A percentile compares a stretch with the other conserved stretches of the same genome.
These are phyloP conservation scores for Sipha maydis DNA, from an alignment of 2,888 invertebrate species.

Conservation along the genomic window DNA sequence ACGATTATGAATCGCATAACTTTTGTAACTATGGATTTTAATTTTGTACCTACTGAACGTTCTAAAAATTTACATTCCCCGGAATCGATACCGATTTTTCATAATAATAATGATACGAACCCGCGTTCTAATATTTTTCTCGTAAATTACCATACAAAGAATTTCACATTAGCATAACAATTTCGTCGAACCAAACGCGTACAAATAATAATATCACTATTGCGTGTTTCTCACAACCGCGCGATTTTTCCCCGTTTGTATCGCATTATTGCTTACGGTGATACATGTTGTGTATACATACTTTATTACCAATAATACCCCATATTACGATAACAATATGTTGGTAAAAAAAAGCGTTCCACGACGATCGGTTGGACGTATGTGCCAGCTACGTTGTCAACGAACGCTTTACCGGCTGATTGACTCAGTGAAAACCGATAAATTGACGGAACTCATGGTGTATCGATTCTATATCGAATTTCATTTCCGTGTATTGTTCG, in stretches of 20 bases:
- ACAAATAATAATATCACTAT: not conserved
- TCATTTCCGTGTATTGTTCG: constrained; percentile 49
- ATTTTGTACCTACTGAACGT: not conserved
- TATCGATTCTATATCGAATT: constrained; percentile 32
- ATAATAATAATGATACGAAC: not conserved
- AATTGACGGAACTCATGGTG: constrained; percentile 42
- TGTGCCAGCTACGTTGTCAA: not conserved
- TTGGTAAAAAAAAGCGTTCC: not conserved
- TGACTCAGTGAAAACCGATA: constrained; percentile 45
- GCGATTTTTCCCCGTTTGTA: constrained; percentile 9
- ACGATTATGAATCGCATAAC: no score
- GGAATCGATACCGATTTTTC: not conserved
- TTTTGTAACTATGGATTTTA: no score
- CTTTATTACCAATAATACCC: not conserved
- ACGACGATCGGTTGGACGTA: not conserved
- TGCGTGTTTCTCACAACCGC: not conserved
- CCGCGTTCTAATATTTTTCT: not conserved
- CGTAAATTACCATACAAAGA: not conserved
- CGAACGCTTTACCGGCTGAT: constrained; percentile 38
- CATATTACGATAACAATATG: no score
- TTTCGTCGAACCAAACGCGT: not conserved
- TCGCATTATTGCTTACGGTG: not conserved
- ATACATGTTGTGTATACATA: not conserved
- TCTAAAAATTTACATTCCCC: not conserved
- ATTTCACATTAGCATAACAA: not conserved